Evolutionary conservation across 1,140 invertebrate genomes (phyloP).

Genomic region (Aleiodes sp.): DNA sequence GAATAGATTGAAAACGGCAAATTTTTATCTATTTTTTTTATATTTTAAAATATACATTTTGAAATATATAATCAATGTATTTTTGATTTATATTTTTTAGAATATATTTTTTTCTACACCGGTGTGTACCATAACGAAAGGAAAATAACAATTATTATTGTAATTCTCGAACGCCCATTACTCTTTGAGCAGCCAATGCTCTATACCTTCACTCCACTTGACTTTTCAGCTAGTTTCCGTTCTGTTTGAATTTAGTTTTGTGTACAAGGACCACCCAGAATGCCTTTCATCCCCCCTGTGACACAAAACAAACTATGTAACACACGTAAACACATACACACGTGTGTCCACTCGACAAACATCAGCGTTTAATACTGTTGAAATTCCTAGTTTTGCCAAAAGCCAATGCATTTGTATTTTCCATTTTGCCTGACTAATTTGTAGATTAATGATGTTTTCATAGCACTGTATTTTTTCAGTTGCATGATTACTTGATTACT

Average conservation of each 20-base stretch:
- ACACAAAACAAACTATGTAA: slow-evolving; percentile 1
- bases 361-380: not conserved
- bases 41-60: too few species aligned
- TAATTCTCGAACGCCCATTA: not conserved
- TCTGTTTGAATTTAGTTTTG: slow-evolving; percentile 34
- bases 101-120: too few species aligned
- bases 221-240: not conserved
- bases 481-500: not conserved
- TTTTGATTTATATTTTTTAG: too few species aligned
- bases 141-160: not conserved
- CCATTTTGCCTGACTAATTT: not conserved
- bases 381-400: not conserved
- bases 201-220: slow-evolving; percentile 11
- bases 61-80: too few species aligned
- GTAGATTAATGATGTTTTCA: slow-evolving; percentile 31
- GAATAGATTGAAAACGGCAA: too few species aligned
- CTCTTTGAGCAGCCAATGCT: slow-evolving; percentile 21
- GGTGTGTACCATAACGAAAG: not conserved
- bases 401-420: slow-evolving; percentile 13
- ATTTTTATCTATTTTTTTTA: too few species aligned
- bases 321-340: not conserved
- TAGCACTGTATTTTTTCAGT: slow-evolving; percentile 11
- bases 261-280: slow-evolving; percentile 24
- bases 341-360: slow-evolving; percentile 17
- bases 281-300: slow-evolving; percentile 19